Evolutionary conservation across 2,113 vertebrate species (phyloP).

Genomic region (Nansenia antarctica): DNA sequence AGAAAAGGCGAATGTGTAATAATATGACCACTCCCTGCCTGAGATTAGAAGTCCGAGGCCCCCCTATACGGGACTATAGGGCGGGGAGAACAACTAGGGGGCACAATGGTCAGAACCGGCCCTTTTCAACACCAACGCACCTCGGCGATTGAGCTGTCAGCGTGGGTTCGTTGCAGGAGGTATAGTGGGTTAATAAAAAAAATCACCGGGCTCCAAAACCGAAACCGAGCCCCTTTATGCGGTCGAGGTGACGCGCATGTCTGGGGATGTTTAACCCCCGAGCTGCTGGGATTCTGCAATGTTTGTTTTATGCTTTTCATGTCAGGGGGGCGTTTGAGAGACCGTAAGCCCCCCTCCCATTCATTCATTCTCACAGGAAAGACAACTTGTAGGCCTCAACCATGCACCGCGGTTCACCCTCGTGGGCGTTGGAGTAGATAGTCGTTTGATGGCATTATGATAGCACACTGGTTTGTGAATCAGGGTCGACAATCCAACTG

Average conservation of each 20-base stretch:
- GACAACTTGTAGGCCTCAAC: too few relatives aligned
- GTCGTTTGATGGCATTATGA: too few relatives aligned
- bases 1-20: slow-evolving; percentile 37
- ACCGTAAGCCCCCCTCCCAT: not conserved
- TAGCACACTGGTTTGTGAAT: too few relatives aligned
- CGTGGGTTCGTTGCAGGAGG: slow-evolving; percentile 35
- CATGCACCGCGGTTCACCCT: too few relatives aligned
- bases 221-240: slow-evolving; percentile 6
- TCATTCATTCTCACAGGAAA: too few relatives aligned
- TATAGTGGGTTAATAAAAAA: slow-evolving; percentile 23
- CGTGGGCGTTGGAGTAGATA: too few relatives aligned
- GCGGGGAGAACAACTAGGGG: slow-evolving; percentile 28
- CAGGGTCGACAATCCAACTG: too few relatives aligned
- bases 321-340: slow-evolving; percentile 7
- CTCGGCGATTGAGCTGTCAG: slow-evolving; percentile 40
- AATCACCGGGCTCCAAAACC: slow-evolving; percentile 13
- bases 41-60: slow-evolving; percentile 7
- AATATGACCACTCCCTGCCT: slow-evolving; percentile 31
- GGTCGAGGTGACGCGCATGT: not conserved
- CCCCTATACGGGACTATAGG: slow-evolving; percentile 2
- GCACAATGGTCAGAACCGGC: slow-evolving; percentile 25
- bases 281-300: slow-evolving; percentile 4
- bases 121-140: slow-evolving; percentile 35
- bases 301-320: slow-evolving; percentile 18
- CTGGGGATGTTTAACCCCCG: not conserved